Evolutionary conservation across 2,113 vertebrate genomes (phyloP).

Genomic region (Cricetomys ansorgei): DNA sequence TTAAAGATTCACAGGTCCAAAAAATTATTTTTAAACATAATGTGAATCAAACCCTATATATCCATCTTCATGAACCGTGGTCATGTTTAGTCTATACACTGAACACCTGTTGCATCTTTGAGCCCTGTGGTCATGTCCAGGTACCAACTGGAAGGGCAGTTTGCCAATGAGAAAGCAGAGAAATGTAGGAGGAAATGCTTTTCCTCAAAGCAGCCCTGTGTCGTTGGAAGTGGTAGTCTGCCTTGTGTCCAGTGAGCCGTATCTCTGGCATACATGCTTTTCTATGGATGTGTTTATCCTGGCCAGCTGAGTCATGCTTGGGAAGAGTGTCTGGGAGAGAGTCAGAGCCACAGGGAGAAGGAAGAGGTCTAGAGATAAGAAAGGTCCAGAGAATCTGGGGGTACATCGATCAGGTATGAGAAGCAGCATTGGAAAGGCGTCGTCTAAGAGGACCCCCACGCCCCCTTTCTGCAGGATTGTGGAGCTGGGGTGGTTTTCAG

Average conservation of each 20-base stretch:
- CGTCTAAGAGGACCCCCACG: background rate
- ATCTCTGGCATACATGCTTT: background rate
- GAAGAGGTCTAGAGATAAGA: background rate
- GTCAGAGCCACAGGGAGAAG: background rate
- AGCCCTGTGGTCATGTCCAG: background rate
- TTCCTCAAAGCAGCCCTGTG: background rate
- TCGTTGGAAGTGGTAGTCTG: background rate
- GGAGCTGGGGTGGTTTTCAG: background rate
- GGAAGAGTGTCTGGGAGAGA: background rate
- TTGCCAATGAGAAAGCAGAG: background rate
- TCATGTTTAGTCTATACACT: background rate
- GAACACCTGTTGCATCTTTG: background rate
- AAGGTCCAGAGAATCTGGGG: background rate
- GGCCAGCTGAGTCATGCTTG: rapidly evolving
- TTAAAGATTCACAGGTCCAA: background rate
- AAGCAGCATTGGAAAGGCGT: rapidly evolving
- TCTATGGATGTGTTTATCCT: background rate
- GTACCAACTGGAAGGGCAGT: background rate
- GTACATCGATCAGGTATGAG: background rate
- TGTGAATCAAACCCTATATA: background rate
- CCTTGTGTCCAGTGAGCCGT: background rate
- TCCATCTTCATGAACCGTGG: rapidly evolving
- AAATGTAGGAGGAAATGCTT: background rate
- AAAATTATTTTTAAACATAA: background rate
- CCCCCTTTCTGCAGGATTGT: background rate